Evolutionary conservation across 2,113 vertebrate genomes (phyloP).

Genomic region (Meriones unguiculatus): DNA sequence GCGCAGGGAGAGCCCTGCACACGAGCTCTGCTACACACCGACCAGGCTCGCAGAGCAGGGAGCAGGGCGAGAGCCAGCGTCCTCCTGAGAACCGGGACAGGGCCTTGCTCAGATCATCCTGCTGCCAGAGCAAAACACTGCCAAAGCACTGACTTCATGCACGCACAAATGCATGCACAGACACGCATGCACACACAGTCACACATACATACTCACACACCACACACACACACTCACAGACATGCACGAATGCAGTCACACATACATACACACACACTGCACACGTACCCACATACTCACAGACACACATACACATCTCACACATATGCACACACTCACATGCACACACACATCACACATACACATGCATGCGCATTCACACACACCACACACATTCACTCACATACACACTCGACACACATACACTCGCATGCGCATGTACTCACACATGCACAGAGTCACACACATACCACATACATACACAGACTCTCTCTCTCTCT

Average conservation of each 20-base stretch:
- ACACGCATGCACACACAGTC: not conserved
- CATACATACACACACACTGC: not conserved
- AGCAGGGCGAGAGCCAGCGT: not conserved
- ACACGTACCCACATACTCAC: too few species aligned
- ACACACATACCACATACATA: not conserved
- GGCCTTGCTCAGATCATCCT: not conserved
- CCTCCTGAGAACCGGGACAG: rapidly evolving
- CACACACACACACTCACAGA: not conserved
- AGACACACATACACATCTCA: too few species aligned
- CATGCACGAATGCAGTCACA: rapidly evolving
- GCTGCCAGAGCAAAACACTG: not conserved
- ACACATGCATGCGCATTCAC: not conserved
- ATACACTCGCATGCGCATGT: not conserved
- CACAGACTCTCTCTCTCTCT: too few species aligned
- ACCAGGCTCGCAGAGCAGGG: not conserved
- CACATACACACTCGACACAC: not conserved
- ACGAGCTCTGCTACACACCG: not conserved
- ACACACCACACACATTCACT: not conserved
- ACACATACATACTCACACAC: too few species aligned
- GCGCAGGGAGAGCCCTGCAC: not conserved
- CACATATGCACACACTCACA: not conserved
- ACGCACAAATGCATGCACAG: too few species aligned
- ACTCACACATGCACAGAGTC: too few species aligned
- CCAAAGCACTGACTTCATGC: too few species aligned
- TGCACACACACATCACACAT: too few species aligned